Evolutionary conservation across 2,797 vertebrate genomes (phyloP).

Genomic region (Sebastolobus alascanus): DNA sequence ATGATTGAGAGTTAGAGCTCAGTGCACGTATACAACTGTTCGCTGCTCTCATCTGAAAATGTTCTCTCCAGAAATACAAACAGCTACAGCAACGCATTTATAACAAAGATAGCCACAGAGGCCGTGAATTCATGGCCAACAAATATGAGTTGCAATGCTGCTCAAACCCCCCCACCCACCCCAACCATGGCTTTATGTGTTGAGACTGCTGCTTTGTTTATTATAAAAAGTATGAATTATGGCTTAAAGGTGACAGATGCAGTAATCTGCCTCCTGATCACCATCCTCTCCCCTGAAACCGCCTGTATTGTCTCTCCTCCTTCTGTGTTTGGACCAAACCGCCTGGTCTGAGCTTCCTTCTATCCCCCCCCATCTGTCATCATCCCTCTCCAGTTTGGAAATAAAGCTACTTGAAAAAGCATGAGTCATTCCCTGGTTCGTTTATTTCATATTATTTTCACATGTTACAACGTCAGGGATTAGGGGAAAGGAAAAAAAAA

Average conservation of each 20-base stretch:
- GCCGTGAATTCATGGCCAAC: conserved; percentile 35
- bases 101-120: conserved; percentile 36
- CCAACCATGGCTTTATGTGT: conserved; percentile 55
- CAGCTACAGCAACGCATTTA: conserved; percentile 44
- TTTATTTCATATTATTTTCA: conserved; percentile 55
- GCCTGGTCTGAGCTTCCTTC: conserved; percentile 64
- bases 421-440: conserved; percentile 44
- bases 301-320: conserved; percentile 56
- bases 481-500: neutral
- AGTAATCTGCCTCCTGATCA: conserved; percentile 57
- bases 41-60: conserved; percentile 39
- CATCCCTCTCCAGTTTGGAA: conserved; percentile 77
- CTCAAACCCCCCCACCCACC: neutral
- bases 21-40: conserved; percentile 30
- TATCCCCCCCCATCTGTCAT: conserved; percentile 76
- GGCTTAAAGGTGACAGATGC: conserved; percentile 69
- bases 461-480: conserved; percentile 17
- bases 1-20: conserved; percentile 30
- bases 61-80: conserved; percentile 52
- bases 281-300: conserved; percentile 48
- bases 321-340: conserved; percentile 62
- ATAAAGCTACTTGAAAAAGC: conserved; percentile 84
- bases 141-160: conserved; percentile 43
- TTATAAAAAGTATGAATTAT: conserved; percentile 53
- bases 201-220: conserved; percentile 67